Conservation (phyloP, 2,113 vertebrate species). For the Hymenochirus boettgeri region DNA sequence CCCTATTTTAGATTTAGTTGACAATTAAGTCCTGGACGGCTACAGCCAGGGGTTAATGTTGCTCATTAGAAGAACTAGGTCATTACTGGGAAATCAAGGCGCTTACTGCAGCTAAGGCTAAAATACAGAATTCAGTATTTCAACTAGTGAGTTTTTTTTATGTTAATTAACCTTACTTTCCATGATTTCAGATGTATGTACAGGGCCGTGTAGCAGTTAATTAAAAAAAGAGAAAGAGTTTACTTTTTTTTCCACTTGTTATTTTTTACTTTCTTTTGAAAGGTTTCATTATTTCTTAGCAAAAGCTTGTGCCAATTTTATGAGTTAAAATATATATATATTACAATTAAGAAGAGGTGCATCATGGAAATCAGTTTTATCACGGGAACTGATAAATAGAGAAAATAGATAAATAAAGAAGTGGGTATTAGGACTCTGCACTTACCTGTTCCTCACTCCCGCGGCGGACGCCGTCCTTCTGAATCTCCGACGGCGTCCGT, state of each 20-base stretch:
- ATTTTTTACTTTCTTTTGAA: slow-evolving; percentile 76
- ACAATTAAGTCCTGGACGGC: slow-evolving; percentile 99
- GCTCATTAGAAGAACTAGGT: slow-evolving; percentile 99
- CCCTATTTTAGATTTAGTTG: slow-evolving; percentile 90
- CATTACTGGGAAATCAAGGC: slow-evolving; percentile 98
- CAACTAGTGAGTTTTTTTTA: slow-evolving; percentile 88
- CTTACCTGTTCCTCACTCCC: no score
- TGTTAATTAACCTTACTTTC: slow-evolving; percentile 99
- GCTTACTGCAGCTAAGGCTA: slow-evolving; percentile 90
- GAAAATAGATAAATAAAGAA: slow-evolving; percentile 91
- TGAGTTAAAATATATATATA: slow-evolving; percentile 95
- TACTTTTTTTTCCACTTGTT: slow-evolving; percentile 82
- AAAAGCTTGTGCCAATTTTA: slow-evolving; percentile 94
- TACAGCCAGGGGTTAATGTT: slow-evolving; percentile 99
- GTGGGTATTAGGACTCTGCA: no score
- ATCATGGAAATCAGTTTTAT: slow-evolving; percentile 95
- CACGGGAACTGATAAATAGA: slow-evolving; percentile 88
- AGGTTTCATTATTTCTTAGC: slow-evolving; percentile 84
- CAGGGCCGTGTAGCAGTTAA: slow-evolving; percentile 95
- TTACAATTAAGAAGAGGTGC: slow-evolving; percentile 98
- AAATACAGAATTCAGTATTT: slow-evolving; percentile 92
- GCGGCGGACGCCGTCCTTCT: no score
- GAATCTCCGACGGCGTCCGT: no score
- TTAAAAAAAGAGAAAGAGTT: slow-evolving; percentile 78
- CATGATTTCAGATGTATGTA: slow-evolving; percentile 68